A percentile compares a stretch with the other conserved stretches of the same genome.
Evolutionary conservation across 2,113 vertebrate genomes (phyloP).

Genomic region (Clarias gariepinus): DNA sequence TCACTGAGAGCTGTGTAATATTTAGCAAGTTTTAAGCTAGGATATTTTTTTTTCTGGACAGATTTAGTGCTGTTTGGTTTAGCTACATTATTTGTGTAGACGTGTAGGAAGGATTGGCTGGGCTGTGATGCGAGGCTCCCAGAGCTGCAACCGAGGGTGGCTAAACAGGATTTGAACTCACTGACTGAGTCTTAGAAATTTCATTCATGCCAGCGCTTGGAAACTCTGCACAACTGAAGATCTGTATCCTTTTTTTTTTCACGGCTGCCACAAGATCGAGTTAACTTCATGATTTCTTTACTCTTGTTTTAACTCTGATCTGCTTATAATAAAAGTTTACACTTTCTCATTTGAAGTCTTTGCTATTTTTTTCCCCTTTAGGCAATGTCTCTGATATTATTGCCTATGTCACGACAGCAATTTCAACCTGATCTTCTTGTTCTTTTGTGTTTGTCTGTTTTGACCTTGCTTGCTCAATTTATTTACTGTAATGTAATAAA

Average conservation of each 20-base stretch:
- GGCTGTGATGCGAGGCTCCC: slow-evolving; percentile 44
- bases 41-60: slow-evolving; percentile 24
- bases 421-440: neutral
- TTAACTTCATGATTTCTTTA: neutral
- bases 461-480: neutral
- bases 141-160: slow-evolving; percentile 43
- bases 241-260: neutral
- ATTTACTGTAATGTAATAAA: neutral
- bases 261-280: neutral
- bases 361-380: neutral
- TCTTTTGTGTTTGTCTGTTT: neutral
- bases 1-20: slow-evolving; percentile 36
- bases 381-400: neutral
- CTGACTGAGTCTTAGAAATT: slow-evolving; percentile 29
- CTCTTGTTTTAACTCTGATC: neutral
- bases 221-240: slow-evolving; percentile 21
- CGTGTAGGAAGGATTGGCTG: slow-evolving; percentile 53
- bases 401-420: too few species aligned
- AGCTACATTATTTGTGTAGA: slow-evolving; percentile 53
- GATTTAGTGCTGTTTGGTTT: slow-evolving; percentile 43
- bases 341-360: neutral
- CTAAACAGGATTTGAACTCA: slow-evolving; percentile 46
- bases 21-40: slow-evolving; percentile 32
- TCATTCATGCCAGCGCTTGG: slow-evolving; percentile 39
- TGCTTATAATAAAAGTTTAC: neutral